Base-by-base conservation (phyloP, 2,797 vertebrate species). In the Hypotaenidia okinawae region DNA sequence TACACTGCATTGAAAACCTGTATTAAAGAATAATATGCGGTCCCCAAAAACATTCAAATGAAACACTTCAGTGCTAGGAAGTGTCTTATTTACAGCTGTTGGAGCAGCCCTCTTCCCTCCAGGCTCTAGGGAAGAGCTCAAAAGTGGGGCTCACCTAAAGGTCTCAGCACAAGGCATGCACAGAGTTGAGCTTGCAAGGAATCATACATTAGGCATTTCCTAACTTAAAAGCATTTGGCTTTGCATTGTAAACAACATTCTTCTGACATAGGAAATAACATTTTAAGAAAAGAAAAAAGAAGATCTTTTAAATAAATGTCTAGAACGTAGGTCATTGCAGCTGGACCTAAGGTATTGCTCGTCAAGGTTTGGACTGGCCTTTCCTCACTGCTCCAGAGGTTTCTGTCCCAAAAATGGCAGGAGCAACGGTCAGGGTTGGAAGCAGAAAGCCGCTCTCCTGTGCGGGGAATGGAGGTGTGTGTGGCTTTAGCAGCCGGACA, bases 141-240 rank as follows among this genome's bases (percentile, higher is more conserved):
- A 80, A 87, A 54, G 3, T 45, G 30, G 62, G 80, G 63, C 58
- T 94, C 66, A 16, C 3, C 27, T 85, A 62, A 85, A 78, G 84
- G 58, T 87, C 0, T 2, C 32, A 62, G 90, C 83, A 88, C 58
- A 72, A 41, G 10, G 61, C 69, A 23, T 11, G 73, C 86, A 61
- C 27, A 37, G 89, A 69, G 72, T 35, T 86, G 64, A 68, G 70
- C 55, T 82, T 76, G 83, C 0, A 1, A 95, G 77, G 90, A 94
- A 96, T 96, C 95, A 90, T 84, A 91, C 94, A 94, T 92, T 88
- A 89, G 85, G 96, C 88, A 94, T 96, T 95, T 96, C 95, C 95
- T 94, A 96, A 78, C 94, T 95, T 96, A 93, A 96, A 94, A 96
- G 95, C 70, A 79, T 85, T 96, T 97, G 95, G 95, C 95, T 91